Percentiles rank a stretch among this genome's conserved stretches.
phyloP scores from a whole-genome alignment of 2,888 invertebrate species.

The Cheilosia soror region DNA sequence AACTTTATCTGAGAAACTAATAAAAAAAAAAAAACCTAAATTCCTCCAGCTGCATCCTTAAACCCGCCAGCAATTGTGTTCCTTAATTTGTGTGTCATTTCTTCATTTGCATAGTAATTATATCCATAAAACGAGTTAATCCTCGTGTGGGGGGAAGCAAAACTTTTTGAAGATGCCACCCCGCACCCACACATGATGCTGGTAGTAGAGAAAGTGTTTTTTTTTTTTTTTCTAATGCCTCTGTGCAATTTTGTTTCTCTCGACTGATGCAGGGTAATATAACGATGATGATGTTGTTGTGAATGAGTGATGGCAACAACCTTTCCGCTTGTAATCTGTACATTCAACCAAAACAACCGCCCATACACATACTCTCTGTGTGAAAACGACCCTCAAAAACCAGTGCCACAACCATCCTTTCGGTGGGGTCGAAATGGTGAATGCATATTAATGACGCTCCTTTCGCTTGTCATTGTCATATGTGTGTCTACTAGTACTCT shows the following conservation, averaged over 20 bases:
- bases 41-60: neutral
- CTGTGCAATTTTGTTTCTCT: constrained; percentile 37
- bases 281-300: constrained; percentile 50
- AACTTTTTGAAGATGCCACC: constrained; percentile 41
- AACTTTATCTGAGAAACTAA: too few species aligned
- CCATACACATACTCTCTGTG: neutral
- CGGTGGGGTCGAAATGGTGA: constrained; percentile 3
- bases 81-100: constrained; percentile 32
- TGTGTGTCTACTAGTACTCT: constrained; percentile 24
- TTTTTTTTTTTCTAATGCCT: constrained; percentile 7
- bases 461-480: constrained; percentile 64
- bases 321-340: constrained; percentile 67
- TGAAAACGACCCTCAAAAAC: constrained; percentile 12
- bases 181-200: neutral
- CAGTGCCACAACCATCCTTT: constrained; percentile 22
- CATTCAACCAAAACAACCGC: constrained; percentile 51
- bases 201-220: constrained; percentile 52
- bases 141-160: constrained; percentile 9
- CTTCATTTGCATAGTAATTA: constrained; percentile 5
- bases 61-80: neutral
- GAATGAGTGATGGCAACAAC: constrained; percentile 71
- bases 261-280: constrained; percentile 31
- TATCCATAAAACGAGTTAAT: constrained; percentile 51
- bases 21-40: neutral
- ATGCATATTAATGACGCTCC: constrained; percentile 74